Base-by-base conservation (phyloP, 2,888 invertebrate species). In the Ophion ellenae region DNA sequence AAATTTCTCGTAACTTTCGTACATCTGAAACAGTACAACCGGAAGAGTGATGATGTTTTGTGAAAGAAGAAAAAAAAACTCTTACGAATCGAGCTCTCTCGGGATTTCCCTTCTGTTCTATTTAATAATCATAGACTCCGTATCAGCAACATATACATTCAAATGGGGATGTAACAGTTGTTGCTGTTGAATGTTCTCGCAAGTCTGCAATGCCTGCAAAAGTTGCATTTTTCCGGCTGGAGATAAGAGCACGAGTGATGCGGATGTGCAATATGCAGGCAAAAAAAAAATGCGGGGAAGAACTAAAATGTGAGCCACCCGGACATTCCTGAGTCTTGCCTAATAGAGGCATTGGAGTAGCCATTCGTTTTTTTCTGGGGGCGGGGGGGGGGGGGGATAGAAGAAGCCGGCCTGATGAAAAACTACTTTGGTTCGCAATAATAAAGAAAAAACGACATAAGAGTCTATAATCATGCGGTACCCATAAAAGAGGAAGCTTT, bases 201-300 rank as follows among this genome's bases (percentile, higher is more conserved):
- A 47, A 24, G 53, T 61, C 36, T 71, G 53, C 66, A 69, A 59
- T 57, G 36, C 40, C 24, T 24, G 24, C 36, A 70, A 45, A 83
- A 80, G 73, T 32, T 28, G 61, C 77, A 53, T 59, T 81, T 74
- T 81, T 84, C 84, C 84, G 84, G 84, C 77, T 84, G 63, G 66
- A 40, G 84, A 84, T 81, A 81, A 81, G 81, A 84, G 77, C 59
- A 24, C 66, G 40, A 81, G 66, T 76, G 71, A 77, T 57, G 36
- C 45, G 36, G 67, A 77, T 77, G 10, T 57, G 10, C 47, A 67
- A 59, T 59, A 10, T 17, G 40, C 63, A 20, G 2, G 5, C 10
- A 45, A 45, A 83, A 66, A 78, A 75, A 79, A 17, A 28, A 7
- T 59, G 14, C 14, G 53, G 20, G 4, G 10, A 20, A 40, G 3